phyloP scores from a whole-genome alignment of 2,888 invertebrate species.

The Lasioglossum leucozonium region DNA sequence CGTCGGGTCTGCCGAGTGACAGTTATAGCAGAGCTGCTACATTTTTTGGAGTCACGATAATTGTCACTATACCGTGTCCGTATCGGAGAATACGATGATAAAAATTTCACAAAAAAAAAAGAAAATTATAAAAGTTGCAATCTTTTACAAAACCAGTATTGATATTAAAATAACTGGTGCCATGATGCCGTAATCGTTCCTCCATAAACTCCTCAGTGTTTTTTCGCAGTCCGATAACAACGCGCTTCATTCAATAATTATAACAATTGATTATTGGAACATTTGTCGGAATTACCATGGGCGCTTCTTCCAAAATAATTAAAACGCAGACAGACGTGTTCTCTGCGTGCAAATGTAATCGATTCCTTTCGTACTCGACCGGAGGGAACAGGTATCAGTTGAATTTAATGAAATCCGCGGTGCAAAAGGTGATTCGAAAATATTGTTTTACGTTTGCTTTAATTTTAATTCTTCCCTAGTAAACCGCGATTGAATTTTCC shows the following conservation, averaged over 20 bases:
- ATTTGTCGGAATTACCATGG: neutral
- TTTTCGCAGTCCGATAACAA: neutral
- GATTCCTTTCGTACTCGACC: neutral
- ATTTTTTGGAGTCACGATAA: too few relatives aligned
- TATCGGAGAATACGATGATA: too few relatives aligned
- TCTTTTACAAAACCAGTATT: too few relatives aligned
- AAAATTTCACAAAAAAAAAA: too few relatives aligned
- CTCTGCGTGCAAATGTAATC: slow-evolving; percentile 11
- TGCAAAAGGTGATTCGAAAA: slow-evolving; percentile 10
- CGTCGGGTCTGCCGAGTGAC: too few relatives aligned
- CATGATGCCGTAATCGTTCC: neutral
- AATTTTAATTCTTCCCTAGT: slow-evolving; percentile 19
- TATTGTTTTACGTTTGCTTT: slow-evolving; percentile 4
- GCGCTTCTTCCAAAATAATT: slow-evolving; percentile 4
- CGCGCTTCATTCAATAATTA: neutral
- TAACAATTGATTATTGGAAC: neutral
- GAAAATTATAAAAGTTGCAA: too few relatives aligned
- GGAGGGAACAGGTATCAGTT: slow-evolving; percentile 1
- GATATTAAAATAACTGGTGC: neutral
- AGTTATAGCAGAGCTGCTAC: too few relatives aligned
- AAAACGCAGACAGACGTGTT: slow-evolving; percentile 8
- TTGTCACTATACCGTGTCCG: too few relatives aligned
- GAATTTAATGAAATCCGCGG: slow-evolving; percentile 18
- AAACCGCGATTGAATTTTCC: slow-evolving; percentile 24
- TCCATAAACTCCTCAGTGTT: neutral